phyloP scores from a whole-genome alignment of 2,888 invertebrate genomes.

The Drosophila fulvimacula region DNA sequence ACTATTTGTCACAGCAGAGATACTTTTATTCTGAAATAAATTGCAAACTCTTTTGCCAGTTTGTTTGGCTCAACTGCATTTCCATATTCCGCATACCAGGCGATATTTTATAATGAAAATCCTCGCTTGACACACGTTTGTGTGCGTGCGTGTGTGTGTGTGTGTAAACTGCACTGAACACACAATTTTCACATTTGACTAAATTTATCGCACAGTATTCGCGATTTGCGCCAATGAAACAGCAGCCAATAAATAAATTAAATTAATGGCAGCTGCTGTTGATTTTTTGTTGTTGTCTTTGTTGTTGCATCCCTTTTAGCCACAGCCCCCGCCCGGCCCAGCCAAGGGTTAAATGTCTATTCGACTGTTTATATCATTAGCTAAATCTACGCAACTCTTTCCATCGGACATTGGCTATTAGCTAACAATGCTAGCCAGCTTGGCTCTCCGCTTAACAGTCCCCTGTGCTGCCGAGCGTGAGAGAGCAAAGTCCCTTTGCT shows the following conservation, averaged over 20 bases:
- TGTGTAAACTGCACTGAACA: constrained; percentile 67
- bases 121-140: constrained; percentile 65
- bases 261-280: constrained; percentile 79
- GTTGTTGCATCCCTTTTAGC: constrained; percentile 15
- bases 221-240: constrained; percentile 84
- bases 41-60: constrained; percentile 73
- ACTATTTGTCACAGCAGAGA: constrained; percentile 82
- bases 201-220: constrained; percentile 79
- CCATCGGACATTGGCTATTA: constrained; percentile 52
- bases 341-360: constrained; percentile 54
- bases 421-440: constrained; percentile 53
- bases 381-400: constrained; percentile 61
- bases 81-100: constrained; percentile 49
- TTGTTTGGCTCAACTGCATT: constrained; percentile 50
- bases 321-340: background rate
- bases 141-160: constrained; percentile 32
- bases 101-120: constrained; percentile 84
- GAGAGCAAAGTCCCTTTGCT: constrained; percentile 73
- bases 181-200: constrained; percentile 83
- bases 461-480: constrained; percentile 68
- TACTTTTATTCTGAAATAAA: constrained; percentile 79
- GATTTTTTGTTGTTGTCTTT: constrained; percentile 16
- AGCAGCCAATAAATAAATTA: constrained; percentile 85
- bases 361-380: constrained; percentile 73
- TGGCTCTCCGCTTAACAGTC: background rate